phyloP scores from a whole-genome alignment of 1,140 invertebrate genomes.

The Drosophila oshimai region DNA sequence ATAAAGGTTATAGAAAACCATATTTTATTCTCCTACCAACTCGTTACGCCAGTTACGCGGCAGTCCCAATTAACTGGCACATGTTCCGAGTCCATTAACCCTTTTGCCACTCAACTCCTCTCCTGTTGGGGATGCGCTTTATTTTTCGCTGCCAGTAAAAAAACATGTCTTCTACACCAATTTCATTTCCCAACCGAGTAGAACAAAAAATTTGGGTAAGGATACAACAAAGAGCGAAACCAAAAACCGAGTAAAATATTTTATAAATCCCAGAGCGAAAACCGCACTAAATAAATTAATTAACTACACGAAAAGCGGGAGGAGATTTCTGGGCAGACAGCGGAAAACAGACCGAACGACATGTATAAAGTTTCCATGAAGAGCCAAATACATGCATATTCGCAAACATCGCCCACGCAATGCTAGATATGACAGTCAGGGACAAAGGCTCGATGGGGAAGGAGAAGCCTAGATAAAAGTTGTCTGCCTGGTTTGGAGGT shows the following conservation, averaged over 20 bases:
- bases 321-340: conserved; percentile 1
- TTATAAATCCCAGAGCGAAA: conserved; percentile 70
- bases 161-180: too few species aligned
- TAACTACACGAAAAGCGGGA: conserved; percentile 62
- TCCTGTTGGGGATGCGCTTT: too few species aligned
- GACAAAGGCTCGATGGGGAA: neutral
- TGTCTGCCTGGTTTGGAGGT: conserved; percentile 36
- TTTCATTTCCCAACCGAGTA: too few species aligned
- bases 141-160: too few species aligned
- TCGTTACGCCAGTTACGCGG: too few species aligned
- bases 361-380: conserved; percentile 42
- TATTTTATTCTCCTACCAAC: too few species aligned
- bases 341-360: conserved; percentile 30
- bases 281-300: conserved; percentile 76
- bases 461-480: neutral
- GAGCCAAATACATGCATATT: too few species aligned
- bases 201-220: neutral
- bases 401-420: too few species aligned
- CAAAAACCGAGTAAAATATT: conserved; percentile 55
- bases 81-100: too few species aligned
- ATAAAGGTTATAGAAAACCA: too few species aligned
- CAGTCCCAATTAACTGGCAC: too few species aligned
- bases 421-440: conserved; percentile 1
- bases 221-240: conserved; percentile 26
- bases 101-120: too few species aligned